Base-by-base conservation (phyloP, 2,113 vertebrate genomes). In the Trogon melanurus region DNA sequence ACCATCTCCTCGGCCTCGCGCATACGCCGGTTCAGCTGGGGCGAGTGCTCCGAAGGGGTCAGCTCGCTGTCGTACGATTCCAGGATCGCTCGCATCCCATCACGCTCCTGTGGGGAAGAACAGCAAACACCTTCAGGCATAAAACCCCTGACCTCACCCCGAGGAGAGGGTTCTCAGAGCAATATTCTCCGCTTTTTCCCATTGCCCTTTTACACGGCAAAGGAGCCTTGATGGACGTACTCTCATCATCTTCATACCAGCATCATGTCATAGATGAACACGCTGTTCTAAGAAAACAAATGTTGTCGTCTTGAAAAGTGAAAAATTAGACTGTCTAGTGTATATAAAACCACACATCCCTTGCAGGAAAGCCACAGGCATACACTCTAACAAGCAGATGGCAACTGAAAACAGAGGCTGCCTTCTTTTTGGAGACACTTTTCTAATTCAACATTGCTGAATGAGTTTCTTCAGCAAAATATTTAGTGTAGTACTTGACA, bases 11-110 rank as follows among this genome's bases (percentile, higher is more conserved):
- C 99, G 0, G 99, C 98, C 96, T 99, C 99, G 5, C 96, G 97
- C 84, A 99, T 97, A 2, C 99, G 98, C 3, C 98, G 98, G 61
- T 65, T 98, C 95, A 99, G 98, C 94, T 99, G 99, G 12, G 99
- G 98, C 0, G 99, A 98, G 91, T 99, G 99, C 92, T 99, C 99
- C 0, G 98, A 96, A 0, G 98, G 89, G 1, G 98, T 98, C 95
- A 99, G 97, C 96, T 99, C 99, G 1, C 96, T 99, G 97, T 99
- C 99, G 0, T 99, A 99, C 0, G 99, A 99, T 91, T 99, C 99
- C 75, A 99, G 97, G 74, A 99, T 99, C 8, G 98, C 98, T 16
- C 99, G 98, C 99, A 99, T 99, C 13, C 99, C 99, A 7, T 99
- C 99, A 0, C 99, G 98, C 75, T 99, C 99, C 99, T 99, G 98